Base-by-base conservation (phyloP, 2,113 vertebrate genomes). In the Balaenoptera acutorostrata region DNA sequence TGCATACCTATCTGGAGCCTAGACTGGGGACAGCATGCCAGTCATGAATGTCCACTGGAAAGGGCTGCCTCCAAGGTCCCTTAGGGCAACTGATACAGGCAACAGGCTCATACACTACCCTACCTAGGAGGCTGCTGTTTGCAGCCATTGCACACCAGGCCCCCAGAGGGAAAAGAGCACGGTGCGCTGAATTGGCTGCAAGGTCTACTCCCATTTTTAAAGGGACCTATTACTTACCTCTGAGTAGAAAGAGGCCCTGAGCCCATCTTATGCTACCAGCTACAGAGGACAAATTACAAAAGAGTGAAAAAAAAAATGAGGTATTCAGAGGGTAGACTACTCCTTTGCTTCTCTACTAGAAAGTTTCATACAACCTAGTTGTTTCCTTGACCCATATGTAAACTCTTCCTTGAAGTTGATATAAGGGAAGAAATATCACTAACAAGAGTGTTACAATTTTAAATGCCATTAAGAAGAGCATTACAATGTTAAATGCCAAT, bases 381-480 rank as follows among this genome's bases (percentile, higher is more conserved):
- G 46, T 95, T 97, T 93, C 93, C 89, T 88, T 95, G 95, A 96
- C 96, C 89, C 71, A 49, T 81, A 17, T 64, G 9, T 96, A 78
- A 96, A 90, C 93, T 33, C 66, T 77, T 63, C 59, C 29, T 17
- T 78, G 55, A 61, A 68, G 87, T 21, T 36, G 8, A 77, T n/a
- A 85, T 84, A 92, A 69, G 75, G 52, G 44, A 93, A 78, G 66
- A 96, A 94, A 96, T 94, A 72, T 49, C 93, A 90, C 94, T 78
- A 93, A 91, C 77, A 68, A 88, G 75, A 77, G n/a, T n/a, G 39
- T 80, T 94, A 78, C 80, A 78, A 72, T 96, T 96, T 96, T 95
- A 95, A 97, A 88, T 81, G 77, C 80, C 92, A 97, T 88, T 97
- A 97, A 95, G 97, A 95, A 69, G 80, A 95, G n/a, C n/a, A 88